Evolutionary conservation across 2,888 invertebrate genomes (phyloP).

Genomic region (Dichetophora obliterata): DNA sequence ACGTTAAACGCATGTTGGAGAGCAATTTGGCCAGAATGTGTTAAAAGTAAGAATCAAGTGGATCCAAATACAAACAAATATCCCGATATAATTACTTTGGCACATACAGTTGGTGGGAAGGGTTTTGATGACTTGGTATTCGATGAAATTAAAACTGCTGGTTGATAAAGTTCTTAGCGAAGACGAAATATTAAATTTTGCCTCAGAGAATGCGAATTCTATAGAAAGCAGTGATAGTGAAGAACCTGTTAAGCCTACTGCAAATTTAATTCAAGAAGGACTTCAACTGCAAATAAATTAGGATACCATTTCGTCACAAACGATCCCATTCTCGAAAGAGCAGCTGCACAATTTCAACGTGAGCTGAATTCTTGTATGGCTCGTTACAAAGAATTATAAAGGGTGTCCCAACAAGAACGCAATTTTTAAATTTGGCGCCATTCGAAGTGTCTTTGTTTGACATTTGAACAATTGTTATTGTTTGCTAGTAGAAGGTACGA

Average conservation of each 20-base stretch:
- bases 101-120: no score
- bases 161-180: no score
- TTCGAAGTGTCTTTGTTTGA: no score
- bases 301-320: constrained; percentile 50
- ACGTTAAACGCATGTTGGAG: constrained; percentile 54
- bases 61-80: constrained; percentile 49
- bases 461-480: no score
- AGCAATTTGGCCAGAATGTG: constrained; percentile 53
- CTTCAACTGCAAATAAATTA: constrained; percentile 53
- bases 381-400: no score
- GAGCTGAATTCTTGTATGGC: constrained; percentile 41
- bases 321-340: constrained; percentile 50
- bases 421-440: no score
- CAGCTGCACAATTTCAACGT: constrained; percentile 50
- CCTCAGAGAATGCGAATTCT: constrained; percentile 41
- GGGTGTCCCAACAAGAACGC: no score
- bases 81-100: constrained; percentile 44
- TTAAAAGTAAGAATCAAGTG: constrained; percentile 52
- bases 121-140: no score
- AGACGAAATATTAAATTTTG: constrained; percentile 27
- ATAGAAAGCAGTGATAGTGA: constrained; percentile 47
- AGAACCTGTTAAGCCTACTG: constrained; percentile 28
- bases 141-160: no score
- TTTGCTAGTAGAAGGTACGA: no score
- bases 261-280: no score